Base-by-base conservation (phyloP, 2,888 invertebrate species). In the Trichopoda pennipes region DNA sequence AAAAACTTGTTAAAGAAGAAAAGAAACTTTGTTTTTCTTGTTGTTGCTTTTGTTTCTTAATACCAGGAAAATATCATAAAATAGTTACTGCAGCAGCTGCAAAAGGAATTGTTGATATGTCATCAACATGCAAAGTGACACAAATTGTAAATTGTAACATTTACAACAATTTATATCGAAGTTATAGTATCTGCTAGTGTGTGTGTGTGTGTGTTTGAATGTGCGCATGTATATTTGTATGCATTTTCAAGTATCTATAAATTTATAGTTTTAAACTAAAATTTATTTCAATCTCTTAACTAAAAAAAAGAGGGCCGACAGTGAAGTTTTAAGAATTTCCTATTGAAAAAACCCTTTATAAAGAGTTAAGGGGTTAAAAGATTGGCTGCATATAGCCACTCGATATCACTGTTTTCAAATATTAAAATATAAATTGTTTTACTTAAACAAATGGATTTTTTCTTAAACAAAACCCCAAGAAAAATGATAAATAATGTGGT, bases 41-140 rank as follows among this genome's bases (percentile, higher is more conserved):
- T 63, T 63, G 42, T 53, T 7, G n/a, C n/a, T n/a, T n/a, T n/a
- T n/a, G n/a, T 19, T 53, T 14, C 51, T 51, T 10, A 21, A 66
- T 14, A 17, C 35, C 35, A 38, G 38, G 10, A 38, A 38, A 38
- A 53, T n/a, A 42, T 63, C 12, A 63, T 17, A 44, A 10, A 17
- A 12, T 49, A n/a, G n/a, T 35, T 44, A 28, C 35, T 49, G 38
- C 16, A 47, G 47, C 32, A 6, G 32, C 3, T 38, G 38, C 38
- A 38, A 63, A 63, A 73, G 17, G 32, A 70, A 70, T 68, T 56
- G 61, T 56, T 73, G 73, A 81, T 81, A 73, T 63, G 77, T 73
- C 77, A 81, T 77, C 77, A 81, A 63, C 72, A 61, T 72, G 76
- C 60, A 72, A 81, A 72, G 53, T 81, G 76, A 81, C 80, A 81